Evolutionary conservation across 2,113 vertebrate genomes (phyloP).

Genomic region (Strix aluco): DNA sequence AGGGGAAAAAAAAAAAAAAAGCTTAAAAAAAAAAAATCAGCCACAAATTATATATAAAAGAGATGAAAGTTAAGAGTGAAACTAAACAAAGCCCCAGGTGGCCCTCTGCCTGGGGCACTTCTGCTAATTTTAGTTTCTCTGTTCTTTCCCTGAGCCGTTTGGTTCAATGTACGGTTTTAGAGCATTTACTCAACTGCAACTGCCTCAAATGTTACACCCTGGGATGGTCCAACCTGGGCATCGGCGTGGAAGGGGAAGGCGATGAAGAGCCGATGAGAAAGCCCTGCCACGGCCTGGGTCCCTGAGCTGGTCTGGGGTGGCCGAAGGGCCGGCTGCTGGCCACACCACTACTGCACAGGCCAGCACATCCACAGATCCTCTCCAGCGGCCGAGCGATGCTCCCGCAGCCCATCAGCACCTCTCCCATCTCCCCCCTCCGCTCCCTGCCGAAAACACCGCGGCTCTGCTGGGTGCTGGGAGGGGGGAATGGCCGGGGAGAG

Average conservation of each 20-base stretch:
- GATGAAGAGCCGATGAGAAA: not conserved
- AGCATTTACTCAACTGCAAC: not conserved
- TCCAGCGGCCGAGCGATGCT: not conserved
- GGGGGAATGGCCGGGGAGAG: not conserved
- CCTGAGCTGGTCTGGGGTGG: not conserved
- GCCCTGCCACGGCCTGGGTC: not conserved
- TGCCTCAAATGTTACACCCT: accelerated
- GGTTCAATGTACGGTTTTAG: not conserved
- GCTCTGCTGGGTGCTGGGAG: not conserved
- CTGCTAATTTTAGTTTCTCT: slow-evolving; percentile 64
- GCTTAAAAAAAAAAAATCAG: not conserved
- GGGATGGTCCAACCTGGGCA: not conserved
- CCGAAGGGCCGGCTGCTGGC: accelerated
- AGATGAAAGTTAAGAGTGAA: slow-evolving; percentile 51
- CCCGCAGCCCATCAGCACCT: not conserved
- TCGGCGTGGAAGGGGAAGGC: accelerated
- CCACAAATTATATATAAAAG: slow-evolving; percentile 38
- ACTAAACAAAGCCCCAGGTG: slow-evolving; percentile 38
- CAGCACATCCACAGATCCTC: accelerated
- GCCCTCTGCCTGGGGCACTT: slow-evolving; percentile 39
- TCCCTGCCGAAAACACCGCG: accelerated
- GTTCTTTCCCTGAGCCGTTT: not conserved
- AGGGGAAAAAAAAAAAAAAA: not conserved
- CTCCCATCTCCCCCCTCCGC: not conserved
- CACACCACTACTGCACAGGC: accelerated